Conservation (phyloP, 2,888 invertebrate species). For the Chloroclystis v-ata region DNA sequence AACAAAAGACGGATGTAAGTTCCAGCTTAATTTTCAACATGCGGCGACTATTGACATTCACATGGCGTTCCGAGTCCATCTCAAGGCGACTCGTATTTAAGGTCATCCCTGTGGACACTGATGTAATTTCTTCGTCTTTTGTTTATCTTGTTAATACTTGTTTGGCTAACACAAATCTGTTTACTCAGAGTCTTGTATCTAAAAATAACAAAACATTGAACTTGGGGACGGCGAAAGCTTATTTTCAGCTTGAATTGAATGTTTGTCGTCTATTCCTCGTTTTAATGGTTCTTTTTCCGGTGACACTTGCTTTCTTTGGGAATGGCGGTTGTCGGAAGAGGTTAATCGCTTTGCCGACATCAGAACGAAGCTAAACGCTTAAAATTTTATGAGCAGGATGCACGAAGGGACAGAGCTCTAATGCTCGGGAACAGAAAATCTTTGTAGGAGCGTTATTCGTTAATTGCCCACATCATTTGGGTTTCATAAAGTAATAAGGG, state of each 20-base stretch:
- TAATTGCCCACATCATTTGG: neutral
- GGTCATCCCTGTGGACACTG: constrained; percentile 19
- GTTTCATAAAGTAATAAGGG: too few relatives aligned
- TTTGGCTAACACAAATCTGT: constrained; percentile 12
- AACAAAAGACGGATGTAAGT: constrained; percentile 26
- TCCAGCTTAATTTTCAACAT: constrained; percentile 22
- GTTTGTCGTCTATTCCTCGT: too few relatives aligned
- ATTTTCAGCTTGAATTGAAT: neutral
- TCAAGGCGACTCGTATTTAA: constrained; percentile 27
- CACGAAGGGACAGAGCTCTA: constrained; percentile 30
- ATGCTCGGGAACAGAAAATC: constrained; percentile 21
- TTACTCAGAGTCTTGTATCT: neutral
- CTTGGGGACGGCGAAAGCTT: neutral
- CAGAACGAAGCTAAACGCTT: constrained; percentile 37
- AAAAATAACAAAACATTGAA: constrained; percentile 5
- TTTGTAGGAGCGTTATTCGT: neutral
- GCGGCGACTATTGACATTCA: constrained; percentile 28
- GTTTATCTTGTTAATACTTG: constrained; percentile 22
- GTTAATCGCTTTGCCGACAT: constrained; percentile 30
- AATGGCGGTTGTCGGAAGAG: constrained; percentile 12
- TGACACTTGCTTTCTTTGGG: constrained; percentile 16
- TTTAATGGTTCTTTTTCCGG: neutral
- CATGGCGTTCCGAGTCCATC: constrained; percentile 19
- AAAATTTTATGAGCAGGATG: constrained; percentile 44
- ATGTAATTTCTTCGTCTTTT: constrained; percentile 29